phyloP scores from a whole-genome alignment of 2,888 invertebrate species.

The Drosophila meridionalis region DNA sequence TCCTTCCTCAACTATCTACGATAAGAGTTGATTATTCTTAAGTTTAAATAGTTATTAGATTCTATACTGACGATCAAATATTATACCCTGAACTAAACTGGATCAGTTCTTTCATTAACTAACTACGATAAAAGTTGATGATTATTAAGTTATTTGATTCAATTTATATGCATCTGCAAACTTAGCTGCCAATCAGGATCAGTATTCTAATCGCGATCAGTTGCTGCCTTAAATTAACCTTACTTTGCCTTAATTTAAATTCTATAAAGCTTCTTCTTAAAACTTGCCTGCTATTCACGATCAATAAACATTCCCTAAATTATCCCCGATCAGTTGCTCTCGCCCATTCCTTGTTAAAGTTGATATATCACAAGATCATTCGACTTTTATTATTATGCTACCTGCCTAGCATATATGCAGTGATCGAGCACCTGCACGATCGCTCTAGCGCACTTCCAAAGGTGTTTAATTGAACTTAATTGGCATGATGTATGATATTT shows the following conservation, averaged over 20 bases:
- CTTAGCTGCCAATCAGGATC: background rate
- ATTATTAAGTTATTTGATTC: background rate
- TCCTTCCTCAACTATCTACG: background rate
- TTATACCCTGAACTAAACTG: background rate
- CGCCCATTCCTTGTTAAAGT: background rate
- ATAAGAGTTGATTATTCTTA: background rate
- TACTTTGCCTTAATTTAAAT: too few species aligned
- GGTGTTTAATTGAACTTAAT: conserved; percentile 14
- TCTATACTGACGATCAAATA: background rate
- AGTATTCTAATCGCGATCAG: too few species aligned
- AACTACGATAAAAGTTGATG: background rate
- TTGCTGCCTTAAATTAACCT: too few species aligned
- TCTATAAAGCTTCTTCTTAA: too few species aligned
- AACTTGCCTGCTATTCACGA: background rate
- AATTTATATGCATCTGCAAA: background rate
- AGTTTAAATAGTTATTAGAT: background rate
- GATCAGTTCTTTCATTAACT: background rate
- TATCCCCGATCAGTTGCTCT: background rate
- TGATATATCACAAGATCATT: background rate
- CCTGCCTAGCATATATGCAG: background rate
- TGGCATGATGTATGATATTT: conserved; percentile 7
- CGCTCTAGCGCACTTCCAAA: background rate
- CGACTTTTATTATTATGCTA: background rate
- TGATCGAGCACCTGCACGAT: conserved; percentile 6
- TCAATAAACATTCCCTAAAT: background rate